Evolutionary conservation across 2,888 invertebrate genomes (phyloP).

Genomic region (Serrognathus titanus): DNA sequence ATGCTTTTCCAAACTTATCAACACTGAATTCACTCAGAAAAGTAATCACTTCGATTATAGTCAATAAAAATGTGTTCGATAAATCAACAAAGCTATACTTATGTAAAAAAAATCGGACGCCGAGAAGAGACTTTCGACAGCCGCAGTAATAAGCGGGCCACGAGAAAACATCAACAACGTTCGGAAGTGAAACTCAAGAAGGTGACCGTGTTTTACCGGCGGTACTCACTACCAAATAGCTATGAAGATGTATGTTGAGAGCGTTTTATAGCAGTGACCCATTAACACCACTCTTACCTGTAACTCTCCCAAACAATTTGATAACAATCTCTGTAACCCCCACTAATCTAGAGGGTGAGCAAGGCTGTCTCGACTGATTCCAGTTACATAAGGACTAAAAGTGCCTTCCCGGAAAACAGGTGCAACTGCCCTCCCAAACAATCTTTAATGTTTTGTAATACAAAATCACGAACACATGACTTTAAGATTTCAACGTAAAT

Average conservation of each 20-base stretch:
- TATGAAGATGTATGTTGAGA: conserved; percentile 35
- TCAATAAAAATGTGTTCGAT: too few relatives aligned
- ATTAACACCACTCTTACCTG: conserved; percentile 30
- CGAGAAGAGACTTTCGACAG: too few relatives aligned
- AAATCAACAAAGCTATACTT: too few relatives aligned
- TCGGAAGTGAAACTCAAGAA: conserved; percentile 33
- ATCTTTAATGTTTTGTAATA: too few relatives aligned
- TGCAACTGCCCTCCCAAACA: neutral
- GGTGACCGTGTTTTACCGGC: conserved; percentile 44
- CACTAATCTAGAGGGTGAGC: neutral
- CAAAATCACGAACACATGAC: too few relatives aligned
- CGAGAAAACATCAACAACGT: conserved; percentile 32
- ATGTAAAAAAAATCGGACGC: too few relatives aligned
- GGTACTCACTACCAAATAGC: conserved; percentile 39
- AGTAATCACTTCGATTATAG: too few relatives aligned
- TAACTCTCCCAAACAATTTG: conserved; percentile 1
- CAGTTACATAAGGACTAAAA: neutral
- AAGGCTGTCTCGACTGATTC: neutral
- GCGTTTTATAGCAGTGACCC: conserved; percentile 44
- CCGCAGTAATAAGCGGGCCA: conserved; percentile 4
- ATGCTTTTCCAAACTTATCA: too few relatives aligned
- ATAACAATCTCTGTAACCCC: neutral
- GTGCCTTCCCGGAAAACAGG: neutral
- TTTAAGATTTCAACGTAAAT: too few relatives aligned
- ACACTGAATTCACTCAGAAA: too few relatives aligned